Evolutionary conservation across 2,888 invertebrate genomes (phyloP), one percentile per base, ranked within the genome.

Genomic region (Biston stratarius): DNA sequence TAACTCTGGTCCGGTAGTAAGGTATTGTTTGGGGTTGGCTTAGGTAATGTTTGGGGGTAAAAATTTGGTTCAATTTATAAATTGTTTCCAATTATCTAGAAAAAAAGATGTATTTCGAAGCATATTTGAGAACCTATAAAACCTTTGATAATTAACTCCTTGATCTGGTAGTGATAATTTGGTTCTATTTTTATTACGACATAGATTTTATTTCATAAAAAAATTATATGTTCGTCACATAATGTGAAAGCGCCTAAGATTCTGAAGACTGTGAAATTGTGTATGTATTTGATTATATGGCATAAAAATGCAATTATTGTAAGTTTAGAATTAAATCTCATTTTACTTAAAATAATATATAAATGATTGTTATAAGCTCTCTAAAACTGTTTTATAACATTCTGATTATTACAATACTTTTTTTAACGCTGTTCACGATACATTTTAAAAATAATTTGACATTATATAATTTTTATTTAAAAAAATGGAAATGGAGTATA

Each of bases 321-420:
- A 53, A 53, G 14, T 33, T 44, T 45, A 14, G 6, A 14, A 45
- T 14, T 45, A 42, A 42, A 14, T 45, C 24, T 24, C 24, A 14
- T 45, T 45, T 14, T 45, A 45, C n/a, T n/a, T 45, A n/a, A 44
- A 45, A 45, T 51, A 51, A 51, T 12, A 24, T 24, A 24, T 33
- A 24, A 11, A 2, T 11, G 24, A 24, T 44, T 11, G 15, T 2
- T 48, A 48, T 24, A 11, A 48, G 48, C 48, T 48, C 48, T 48
- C 48, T 24, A 5, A 48, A 24, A 24, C 10, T 24, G 24, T 48
- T 2, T 47, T 11, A 24, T n/a, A n/a, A n/a, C n/a, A n/a, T n/a
- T n/a, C 5, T 44, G 44, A 44, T 12, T 12, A 44, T 44, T 44
- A 44, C 44, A 44, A n/a, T 12, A 44, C 0, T 5, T 12, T 42